phyloP scores from a whole-genome alignment of 2,888 invertebrate genomes.

The Maniola hyperantus region DNA sequence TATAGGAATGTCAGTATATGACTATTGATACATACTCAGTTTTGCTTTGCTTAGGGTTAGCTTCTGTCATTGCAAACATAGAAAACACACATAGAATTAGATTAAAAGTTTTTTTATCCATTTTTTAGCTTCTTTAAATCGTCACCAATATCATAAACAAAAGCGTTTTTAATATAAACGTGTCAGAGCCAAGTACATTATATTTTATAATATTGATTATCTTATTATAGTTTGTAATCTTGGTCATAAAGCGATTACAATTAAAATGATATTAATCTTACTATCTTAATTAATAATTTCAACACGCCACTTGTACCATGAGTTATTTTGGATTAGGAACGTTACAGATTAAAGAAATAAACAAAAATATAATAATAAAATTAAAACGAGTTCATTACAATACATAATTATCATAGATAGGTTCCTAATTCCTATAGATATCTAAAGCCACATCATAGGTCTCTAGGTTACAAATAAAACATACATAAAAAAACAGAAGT shows the following conservation, averaged over 20 bases:
- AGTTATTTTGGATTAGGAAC: too few species aligned
- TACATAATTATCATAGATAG: too few species aligned
- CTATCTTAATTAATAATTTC: constrained; percentile 13
- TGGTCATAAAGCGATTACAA: constrained; percentile 20
- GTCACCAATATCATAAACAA: background rate
- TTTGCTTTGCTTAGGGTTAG: background rate
- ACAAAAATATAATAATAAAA: too few species aligned
- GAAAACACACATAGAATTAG: background rate
- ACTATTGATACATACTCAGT: constrained; percentile 6
- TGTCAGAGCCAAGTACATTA: too few species aligned
- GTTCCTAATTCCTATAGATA: too few species aligned
- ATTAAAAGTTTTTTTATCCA: constrained; percentile 2
- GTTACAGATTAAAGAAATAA: too few species aligned
- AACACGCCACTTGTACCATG: too few species aligned
- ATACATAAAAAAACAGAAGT: background rate
- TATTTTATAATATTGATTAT: constrained; percentile 5
- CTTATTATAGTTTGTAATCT: constrained; percentile 46
- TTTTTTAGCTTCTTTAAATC: background rate
- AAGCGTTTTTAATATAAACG: background rate
- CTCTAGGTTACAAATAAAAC: constrained; percentile 3
- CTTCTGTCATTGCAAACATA: background rate
- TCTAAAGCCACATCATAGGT: too few species aligned
- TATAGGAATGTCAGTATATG: too few species aligned
- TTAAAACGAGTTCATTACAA: too few species aligned
- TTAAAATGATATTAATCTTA: constrained; percentile 30